Conservation (phyloP, 2,888 invertebrate species). For the Geophilus truncorum region DNA sequence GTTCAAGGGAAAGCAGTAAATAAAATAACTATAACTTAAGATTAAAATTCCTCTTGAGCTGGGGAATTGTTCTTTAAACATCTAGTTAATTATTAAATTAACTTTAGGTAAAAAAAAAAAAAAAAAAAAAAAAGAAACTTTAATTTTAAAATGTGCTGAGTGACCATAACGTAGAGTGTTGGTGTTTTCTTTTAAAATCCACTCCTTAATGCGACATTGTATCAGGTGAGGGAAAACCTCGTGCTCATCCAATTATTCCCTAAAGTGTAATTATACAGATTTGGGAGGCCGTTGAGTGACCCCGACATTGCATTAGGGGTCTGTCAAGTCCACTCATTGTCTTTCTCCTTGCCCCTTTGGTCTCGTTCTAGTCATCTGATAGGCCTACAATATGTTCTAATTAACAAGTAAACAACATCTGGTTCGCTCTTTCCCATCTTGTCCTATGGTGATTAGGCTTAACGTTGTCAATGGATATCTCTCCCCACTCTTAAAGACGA, state of each 20-base stretch:
- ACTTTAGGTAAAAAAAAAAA: not conserved
- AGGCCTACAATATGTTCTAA: conserved; percentile 27
- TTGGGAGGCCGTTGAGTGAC: conserved; percentile 21
- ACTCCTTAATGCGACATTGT: not conserved
- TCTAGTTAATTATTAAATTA: not conserved
- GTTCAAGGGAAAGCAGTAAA: no score
- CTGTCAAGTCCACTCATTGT: conserved; percentile 27
- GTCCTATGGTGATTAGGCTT: conserved; percentile 21
- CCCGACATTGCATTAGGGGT: conserved; percentile 22
- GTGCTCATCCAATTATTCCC: conserved; percentile 18
- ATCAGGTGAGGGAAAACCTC: not conserved
- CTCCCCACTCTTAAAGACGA: not conserved
- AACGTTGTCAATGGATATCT: conserved; percentile 10
- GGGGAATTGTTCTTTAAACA: no score
- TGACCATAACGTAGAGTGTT: not conserved
- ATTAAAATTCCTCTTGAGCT: no score
- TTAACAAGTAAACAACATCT: conserved; percentile 24
- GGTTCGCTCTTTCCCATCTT: not conserved
- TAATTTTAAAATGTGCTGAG: not conserved
- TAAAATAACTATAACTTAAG: no score
- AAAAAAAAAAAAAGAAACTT: not conserved
- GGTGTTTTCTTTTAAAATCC: not conserved
- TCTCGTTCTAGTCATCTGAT: conserved; percentile 21
- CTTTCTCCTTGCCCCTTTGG: conserved; percentile 27
- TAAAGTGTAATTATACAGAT: conserved; percentile 27